Conservation (phyloP, 2,888 invertebrate species). For the Parascotia fuliginaria region DNA sequence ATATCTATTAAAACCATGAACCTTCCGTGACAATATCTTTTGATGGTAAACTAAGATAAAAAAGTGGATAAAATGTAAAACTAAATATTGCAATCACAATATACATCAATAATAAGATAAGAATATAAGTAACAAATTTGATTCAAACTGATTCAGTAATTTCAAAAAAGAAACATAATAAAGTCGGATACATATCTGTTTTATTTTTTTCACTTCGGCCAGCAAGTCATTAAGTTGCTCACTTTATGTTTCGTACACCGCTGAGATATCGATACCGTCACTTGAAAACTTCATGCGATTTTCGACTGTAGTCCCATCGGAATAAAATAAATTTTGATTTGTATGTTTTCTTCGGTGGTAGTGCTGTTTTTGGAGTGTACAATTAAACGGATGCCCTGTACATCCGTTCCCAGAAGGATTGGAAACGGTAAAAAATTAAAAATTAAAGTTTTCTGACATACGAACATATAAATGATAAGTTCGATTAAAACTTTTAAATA, state of each 20-base stretch:
- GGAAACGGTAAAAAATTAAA: conserved; percentile 59
- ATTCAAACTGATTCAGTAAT: conserved; percentile 15
- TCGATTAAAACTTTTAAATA: not conserved
- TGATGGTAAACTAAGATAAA: too few relatives aligned
- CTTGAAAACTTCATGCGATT: conserved; percentile 6
- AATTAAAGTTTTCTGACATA: conserved; percentile 43
- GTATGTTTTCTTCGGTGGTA: conserved; percentile 27
- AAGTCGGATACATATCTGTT: conserved; percentile 36
- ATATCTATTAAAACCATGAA: too few relatives aligned
- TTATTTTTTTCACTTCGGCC: conserved; percentile 31
- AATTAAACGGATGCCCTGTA: conserved; percentile 73
- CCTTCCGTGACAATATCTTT: too few relatives aligned
- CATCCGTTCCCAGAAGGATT: conserved; percentile 83
- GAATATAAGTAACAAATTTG: conserved; percentile 4
- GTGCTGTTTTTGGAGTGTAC: conserved; percentile 53
- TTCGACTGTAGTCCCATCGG: conserved; percentile 1
- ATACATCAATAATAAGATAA: conserved; percentile 2
- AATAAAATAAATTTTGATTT: conserved; percentile 22
- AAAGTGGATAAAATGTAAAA: too few relatives aligned
- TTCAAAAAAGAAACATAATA: conserved; percentile 27
- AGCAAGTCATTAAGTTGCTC: conserved; percentile 45
- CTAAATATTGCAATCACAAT: not conserved
- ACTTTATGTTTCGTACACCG: conserved; percentile 39
- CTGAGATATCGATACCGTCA: conserved; percentile 36
- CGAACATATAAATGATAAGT: conserved; percentile 36